Base-by-base conservation (phyloP, 2,113 vertebrate species). In the Oostethus manadensis region DNA sequence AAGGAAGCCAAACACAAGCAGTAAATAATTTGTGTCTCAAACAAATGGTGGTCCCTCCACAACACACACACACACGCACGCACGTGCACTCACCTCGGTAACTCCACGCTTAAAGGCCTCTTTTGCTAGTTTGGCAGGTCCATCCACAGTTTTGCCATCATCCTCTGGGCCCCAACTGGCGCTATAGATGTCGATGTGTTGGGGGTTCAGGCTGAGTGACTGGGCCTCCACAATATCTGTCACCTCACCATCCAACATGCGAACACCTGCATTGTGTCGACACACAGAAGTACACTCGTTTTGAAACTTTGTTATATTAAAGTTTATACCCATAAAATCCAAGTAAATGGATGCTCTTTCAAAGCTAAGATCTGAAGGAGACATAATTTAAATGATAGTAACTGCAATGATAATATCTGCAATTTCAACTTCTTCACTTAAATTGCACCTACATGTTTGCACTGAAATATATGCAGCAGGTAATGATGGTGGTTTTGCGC, bases 241-340 rank as follows among this genome's bases (percentile, higher is more conserved):
- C 86, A 99, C 96, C 79, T 99, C 97, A 3, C 97, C 97, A 0
- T 99, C 97, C 88, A 99, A 87, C 97, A 99, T 99, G 56, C 97
- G 93, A 67, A 99, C 96, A 49, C 97, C 97, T 81, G 58, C 51
- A 59, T 42, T 1, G 47, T 44, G 2, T 48, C n/a, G 10, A 22
- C 14, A 68, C 48, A 38, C 16, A 55, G 3, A 58, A 17, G 47
- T 8, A 40, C 11, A 60, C 48, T 50, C 23, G 23, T 14, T 23
- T 18, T n/a, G 50, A 1, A 16, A 42, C 38, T 42, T 42, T 40
- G 38, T 11, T 42, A 42, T 42, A 14, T 42, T 14, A 5, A 42
- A 42, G 38, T 42, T 42, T 42, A 13, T 42, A 14, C 38, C 0
- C 11, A 21, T 20, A 48, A 3, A 48, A 18, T 35, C 18, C 18